phyloP scores from a whole-genome alignment of 1,140 invertebrate species.

The Callitettix versicolor region DNA sequence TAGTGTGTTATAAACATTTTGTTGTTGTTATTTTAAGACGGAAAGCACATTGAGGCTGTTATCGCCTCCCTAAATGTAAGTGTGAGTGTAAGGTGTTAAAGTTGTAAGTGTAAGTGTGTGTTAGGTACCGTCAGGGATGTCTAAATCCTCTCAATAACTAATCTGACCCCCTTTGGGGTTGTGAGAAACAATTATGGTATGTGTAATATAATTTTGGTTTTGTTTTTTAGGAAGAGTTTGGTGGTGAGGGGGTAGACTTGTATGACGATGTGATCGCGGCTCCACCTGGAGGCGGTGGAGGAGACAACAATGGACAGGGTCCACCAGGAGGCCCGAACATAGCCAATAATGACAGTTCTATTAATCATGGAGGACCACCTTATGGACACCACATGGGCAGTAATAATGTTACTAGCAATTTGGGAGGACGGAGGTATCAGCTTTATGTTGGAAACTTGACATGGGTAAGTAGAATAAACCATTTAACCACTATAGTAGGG shows the following conservation, averaged over 20 bases:
- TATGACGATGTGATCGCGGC: conserved; percentile 92
- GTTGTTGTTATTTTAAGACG: too few relatives aligned
- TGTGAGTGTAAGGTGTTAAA: too few relatives aligned
- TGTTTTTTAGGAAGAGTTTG: conserved; percentile 64
- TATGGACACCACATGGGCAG: conserved; percentile 37
- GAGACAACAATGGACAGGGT: conserved; percentile 21
- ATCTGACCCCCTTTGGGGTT: too few relatives aligned
- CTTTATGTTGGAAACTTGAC: conserved; percentile 92
- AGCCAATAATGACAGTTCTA: conserved; percentile 30
- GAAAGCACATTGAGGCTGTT: too few relatives aligned
- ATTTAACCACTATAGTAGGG: too few relatives aligned
- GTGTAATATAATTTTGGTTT: conserved; percentile 1
- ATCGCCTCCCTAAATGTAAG: too few relatives aligned
- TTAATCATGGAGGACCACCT: background rate
- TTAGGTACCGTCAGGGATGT: too few relatives aligned
- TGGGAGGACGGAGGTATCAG: conserved; percentile 69
- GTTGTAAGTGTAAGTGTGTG: too few relatives aligned
- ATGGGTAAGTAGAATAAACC: conserved; percentile 53
- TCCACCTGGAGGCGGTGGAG: conserved; percentile 44
- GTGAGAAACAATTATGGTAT: too few relatives aligned
- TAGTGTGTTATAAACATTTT: too few relatives aligned
- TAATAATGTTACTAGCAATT: conserved; percentile 56
- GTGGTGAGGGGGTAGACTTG: conserved; percentile 79
- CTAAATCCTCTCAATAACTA: too few relatives aligned
- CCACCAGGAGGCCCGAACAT: conserved; percentile 27